Evolutionary conservation across 2,797 vertebrate species (phyloP).

Genomic region (Prionace glauca): DNA sequence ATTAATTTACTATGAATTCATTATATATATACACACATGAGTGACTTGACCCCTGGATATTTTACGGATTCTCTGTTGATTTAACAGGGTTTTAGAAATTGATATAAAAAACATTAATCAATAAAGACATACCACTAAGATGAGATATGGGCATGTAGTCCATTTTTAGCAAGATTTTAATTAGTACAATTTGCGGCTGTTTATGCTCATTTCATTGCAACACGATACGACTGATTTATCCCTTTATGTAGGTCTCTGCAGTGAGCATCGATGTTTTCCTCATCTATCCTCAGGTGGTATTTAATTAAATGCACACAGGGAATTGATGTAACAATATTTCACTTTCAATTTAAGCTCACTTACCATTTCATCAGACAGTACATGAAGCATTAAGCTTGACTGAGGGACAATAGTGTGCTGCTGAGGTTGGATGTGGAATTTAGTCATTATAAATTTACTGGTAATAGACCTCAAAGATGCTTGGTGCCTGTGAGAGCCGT

Average conservation of each 20-base stretch:
- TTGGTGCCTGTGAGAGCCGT: not conserved
- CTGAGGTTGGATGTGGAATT: not conserved
- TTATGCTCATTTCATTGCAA: not conserved
- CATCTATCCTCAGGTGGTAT: conserved; percentile 21
- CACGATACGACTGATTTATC: not conserved
- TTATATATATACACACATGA: not conserved
- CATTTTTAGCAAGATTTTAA: conserved; percentile 17
- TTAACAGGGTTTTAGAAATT: too few species aligned
- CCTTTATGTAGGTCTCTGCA: not conserved
- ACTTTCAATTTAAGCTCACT: conserved; percentile 18
- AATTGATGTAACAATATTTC: conserved; percentile 28
- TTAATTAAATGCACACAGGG: conserved; percentile 5
- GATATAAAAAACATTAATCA: not conserved
- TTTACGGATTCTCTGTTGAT: not conserved
- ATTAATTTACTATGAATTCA: not conserved
- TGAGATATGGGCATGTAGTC: not conserved
- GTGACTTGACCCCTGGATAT: not conserved
- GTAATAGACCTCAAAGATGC: not conserved
- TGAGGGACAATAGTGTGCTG: not conserved
- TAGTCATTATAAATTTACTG: not conserved
- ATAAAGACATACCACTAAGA: not conserved
- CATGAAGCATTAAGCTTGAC: conserved; percentile 1
- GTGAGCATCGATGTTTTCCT: not conserved
- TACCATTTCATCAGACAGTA: not conserved
- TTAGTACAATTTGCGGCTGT: not conserved